Conservation (phyloP, 2,888 invertebrate genomes). For the Andrena hattorfiana region DNA sequence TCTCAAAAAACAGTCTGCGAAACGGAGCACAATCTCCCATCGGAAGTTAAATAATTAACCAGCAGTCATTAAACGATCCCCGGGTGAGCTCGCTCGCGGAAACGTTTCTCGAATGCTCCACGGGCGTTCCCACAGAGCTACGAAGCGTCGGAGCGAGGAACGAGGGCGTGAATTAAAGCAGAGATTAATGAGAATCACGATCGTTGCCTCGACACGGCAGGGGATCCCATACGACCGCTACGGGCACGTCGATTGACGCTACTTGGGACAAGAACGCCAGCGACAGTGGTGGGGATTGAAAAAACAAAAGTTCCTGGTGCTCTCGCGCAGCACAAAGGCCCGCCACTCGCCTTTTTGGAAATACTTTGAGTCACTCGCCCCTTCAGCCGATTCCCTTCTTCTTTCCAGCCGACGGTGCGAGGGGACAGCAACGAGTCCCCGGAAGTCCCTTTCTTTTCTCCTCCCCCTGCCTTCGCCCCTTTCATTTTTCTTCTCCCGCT, state of each 20-base stretch:
- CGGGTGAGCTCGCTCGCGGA: background rate
- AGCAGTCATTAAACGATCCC: background rate
- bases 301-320: constrained; percentile 64
- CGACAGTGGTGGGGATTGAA: constrained; percentile 2
- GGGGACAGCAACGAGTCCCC: constrained; percentile 59
- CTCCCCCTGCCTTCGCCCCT: background rate
- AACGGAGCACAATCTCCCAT: background rate
- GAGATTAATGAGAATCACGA: constrained; percentile 49
- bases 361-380: constrained; percentile 56
- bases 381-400: constrained; percentile 9
- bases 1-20: no score
- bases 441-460: constrained; percentile 36
- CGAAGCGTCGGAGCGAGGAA: background rate
- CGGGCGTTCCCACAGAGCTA: background rate
- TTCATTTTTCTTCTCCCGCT: background rate
- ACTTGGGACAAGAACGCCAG: constrained; percentile 13
- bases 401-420: constrained; percentile 8
- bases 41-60: constrained; percentile 15
- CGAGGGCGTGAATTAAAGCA: constrained; percentile 11
- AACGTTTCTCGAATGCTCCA: background rate
- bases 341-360: constrained; percentile 66
- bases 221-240: background rate
- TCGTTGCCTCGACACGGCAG: constrained; percentile 28
- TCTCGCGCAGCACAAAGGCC: constrained; percentile 56
- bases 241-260: constrained; percentile 54